Base-by-base conservation (phyloP, 1,140 invertebrate species). In the Charaxes varanes region DNA sequence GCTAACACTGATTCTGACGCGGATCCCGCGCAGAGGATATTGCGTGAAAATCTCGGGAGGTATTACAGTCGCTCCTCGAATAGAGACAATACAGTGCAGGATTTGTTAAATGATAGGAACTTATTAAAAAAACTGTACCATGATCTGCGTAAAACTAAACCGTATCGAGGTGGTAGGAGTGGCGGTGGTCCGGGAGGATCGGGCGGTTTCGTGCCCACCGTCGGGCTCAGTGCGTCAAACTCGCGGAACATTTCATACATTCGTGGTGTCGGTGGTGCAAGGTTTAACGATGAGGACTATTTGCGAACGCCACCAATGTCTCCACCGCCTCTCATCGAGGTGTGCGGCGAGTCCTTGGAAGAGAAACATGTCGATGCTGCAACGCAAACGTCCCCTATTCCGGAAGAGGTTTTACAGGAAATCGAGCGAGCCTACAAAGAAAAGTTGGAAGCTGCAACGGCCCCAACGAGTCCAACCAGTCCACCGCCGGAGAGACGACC, bases 121-220 rank as follows among this genome's bases (percentile, higher is more conserved):
- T 80, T 90, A 1, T 73, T 92, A 34, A 90, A 91, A 68, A 91
- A 88, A 55, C 70, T 92, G 1, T 92, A 92, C 55, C 91, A 91
- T 56, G 90, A 92, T 59, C 70, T 92, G 24, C 84, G 90, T 45
- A 90, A 90, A 59, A 87, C 90, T 2, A 87, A 90, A 54, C 87
- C 88, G 0, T 92, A 92, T 55, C 76, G 88, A 15, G 86, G 87
- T 36, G 78, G 69, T 36, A 50, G 79, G 42, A 59, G 62, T 54
- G 64, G 77, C 38, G 63, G 32, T 57, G 66, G 53, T 48, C 58
- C 12, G 35, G 71, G 34, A 58, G 66, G 53, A 47, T 58, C 12
- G 35, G 71, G 34, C 58, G 76, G 53, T 8, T 59, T 50, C 35
- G 48, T 53, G 2, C 22, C 52, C 31, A 44, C 46, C 46, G 23